These are phyloP conservation scores for Melipona quadrifasciata DNA, from an alignment of 1,140 invertebrate species.

Conservation along the genomic window DNA sequence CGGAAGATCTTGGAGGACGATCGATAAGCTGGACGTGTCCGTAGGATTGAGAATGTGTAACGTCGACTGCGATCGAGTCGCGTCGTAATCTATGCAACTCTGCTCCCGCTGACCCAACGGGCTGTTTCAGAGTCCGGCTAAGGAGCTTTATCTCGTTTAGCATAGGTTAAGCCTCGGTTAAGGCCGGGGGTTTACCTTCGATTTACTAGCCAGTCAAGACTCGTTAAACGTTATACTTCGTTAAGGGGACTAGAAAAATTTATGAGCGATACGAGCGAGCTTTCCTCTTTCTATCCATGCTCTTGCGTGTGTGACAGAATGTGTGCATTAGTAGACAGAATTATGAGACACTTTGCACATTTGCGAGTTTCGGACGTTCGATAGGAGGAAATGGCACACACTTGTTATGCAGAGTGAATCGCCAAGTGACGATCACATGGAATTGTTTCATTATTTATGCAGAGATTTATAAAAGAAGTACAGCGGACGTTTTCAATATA, in stretches of 20 bases:
- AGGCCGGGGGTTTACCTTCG: slow-evolving; percentile 74
- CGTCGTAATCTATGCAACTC: slow-evolving; percentile 74
- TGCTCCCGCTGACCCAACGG: slow-evolving; percentile 22
- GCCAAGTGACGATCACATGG: too few species aligned
- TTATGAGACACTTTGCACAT: too few species aligned
- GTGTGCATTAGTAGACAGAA: too few species aligned
- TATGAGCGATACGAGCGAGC: slow-evolving; percentile 1
- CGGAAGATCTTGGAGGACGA: neutral
- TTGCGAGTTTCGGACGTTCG: too few species aligned
- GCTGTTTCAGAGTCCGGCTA: slow-evolving; percentile 64
- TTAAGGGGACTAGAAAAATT: slow-evolving; percentile 35
- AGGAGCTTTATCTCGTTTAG: slow-evolving; percentile 73
- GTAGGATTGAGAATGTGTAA: slow-evolving; percentile 34
- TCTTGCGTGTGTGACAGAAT: too few species aligned
- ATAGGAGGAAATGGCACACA: too few species aligned
- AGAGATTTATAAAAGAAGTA: too few species aligned
- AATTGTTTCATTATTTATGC: too few species aligned
- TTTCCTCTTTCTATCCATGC: too few species aligned
- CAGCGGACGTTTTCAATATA: too few species aligned
- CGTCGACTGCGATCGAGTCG: slow-evolving; percentile 73
- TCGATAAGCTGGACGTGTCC: neutral
- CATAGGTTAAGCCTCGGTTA: slow-evolving; percentile 75
- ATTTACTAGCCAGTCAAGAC: slow-evolving; percentile 63
- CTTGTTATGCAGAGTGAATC: too few species aligned
- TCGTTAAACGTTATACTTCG: slow-evolving; percentile 56